Conservation (phyloP, 37 sponge, comb jelly and placozoan genomes). For the Axinella damicornis region DNA sequence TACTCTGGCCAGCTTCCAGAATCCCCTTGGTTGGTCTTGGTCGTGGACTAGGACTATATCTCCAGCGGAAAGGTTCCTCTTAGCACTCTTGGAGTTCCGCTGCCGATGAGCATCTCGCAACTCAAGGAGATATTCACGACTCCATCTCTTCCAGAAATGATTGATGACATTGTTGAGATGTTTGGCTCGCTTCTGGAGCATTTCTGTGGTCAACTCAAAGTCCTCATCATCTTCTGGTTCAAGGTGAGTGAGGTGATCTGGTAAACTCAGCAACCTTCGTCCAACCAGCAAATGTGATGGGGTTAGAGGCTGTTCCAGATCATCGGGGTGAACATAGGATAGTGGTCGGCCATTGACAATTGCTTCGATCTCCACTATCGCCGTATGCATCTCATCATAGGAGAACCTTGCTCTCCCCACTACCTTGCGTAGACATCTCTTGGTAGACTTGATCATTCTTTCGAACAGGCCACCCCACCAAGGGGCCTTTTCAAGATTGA, state of each 20-base stretch:
- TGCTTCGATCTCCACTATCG: conserved; percentile 34
- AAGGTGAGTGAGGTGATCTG: conserved; percentile 38
- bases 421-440: conserved; percentile 52
- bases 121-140: conserved; percentile 50
- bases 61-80: neutral
- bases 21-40: conserved; percentile 40
- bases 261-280: conserved; percentile 47
- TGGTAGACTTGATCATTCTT: conserved; percentile 33
- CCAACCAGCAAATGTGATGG: conserved; percentile 59
- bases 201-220: conserved; percentile 23
- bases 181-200: conserved; percentile 40
- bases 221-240: conserved; percentile 39
- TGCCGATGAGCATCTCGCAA: conserved; percentile 31
- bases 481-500: conserved; percentile 53
- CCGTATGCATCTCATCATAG: conserved; percentile 58
- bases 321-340: conserved; percentile 21
- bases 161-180: conserved; percentile 41
- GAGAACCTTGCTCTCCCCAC: conserved; percentile 50
- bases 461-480: conserved; percentile 75
- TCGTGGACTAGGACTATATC: conserved; percentile 36
- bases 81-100: neutral
- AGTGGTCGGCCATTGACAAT: conserved; percentile 53
- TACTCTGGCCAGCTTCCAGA: conserved; percentile 46
- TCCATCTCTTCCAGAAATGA: conserved; percentile 61
- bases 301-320: conserved; percentile 45